phyloP scores from a whole-genome alignment of 2,888 invertebrate species.

The Cancer borealis region DNA sequence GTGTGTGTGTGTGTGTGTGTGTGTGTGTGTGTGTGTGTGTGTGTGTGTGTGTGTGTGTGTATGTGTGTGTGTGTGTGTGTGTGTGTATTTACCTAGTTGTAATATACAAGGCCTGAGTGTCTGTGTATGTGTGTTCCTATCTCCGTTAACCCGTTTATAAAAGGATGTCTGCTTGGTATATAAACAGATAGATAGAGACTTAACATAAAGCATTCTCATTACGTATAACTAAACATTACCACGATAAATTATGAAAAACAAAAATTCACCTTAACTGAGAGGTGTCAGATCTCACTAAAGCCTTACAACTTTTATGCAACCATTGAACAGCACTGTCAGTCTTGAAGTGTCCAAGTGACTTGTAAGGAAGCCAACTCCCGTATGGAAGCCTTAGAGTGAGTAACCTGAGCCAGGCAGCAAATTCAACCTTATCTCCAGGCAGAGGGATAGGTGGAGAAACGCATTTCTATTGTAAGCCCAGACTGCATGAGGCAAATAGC shows the following conservation, averaged over 20 bases:
- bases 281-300: background rate
- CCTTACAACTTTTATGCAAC: conserved; percentile 32
- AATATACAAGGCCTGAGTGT: too few relatives aligned
- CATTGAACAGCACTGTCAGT: background rate
- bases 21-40: too few relatives aligned
- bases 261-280: background rate
- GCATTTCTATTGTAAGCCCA: background rate
- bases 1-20: too few relatives aligned
- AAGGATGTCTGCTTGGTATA: too few relatives aligned
- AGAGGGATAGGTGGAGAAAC: conserved; percentile 3
- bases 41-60: too few relatives aligned
- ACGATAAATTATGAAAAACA: background rate
- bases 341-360: background rate
- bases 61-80: too few relatives aligned
- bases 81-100: too few relatives aligned
- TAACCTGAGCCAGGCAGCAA: background rate
- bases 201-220: background rate
- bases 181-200: background rate
- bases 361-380: conserved; percentile 6
- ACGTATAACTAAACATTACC: background rate
- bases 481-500: background rate
- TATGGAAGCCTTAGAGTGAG: conserved; percentile 11
- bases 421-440: conserved; percentile 3
- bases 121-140: too few relatives aligned
- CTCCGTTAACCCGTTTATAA: too few relatives aligned